Evolutionary conservation across 2,113 vertebrate species (phyloP).

Genomic region (Mystacornis crossleyi): DNA sequence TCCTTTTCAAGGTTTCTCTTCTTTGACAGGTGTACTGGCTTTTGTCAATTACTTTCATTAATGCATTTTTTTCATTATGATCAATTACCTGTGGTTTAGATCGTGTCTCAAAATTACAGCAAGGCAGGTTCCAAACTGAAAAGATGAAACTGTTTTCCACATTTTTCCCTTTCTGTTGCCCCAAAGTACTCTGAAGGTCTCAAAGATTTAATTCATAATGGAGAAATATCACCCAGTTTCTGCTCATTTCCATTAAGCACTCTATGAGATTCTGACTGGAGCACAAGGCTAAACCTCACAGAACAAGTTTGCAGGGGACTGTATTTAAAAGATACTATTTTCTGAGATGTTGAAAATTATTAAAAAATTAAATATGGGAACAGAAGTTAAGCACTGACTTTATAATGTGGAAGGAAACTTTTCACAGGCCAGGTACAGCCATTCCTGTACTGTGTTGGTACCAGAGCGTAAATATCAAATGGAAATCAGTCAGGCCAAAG

Average conservation of each 20-base stretch:
- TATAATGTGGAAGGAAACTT: slow-evolving; percentile 25
- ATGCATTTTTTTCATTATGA: slow-evolving; percentile 54
- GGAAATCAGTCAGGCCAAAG: not conserved
- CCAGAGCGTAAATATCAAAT: not conserved
- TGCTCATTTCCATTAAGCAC: not conserved
- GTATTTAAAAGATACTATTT: not conserved
- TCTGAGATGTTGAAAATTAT: not conserved
- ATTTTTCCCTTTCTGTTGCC: not conserved
- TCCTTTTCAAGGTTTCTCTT: slow-evolving; percentile 77
- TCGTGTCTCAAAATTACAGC: slow-evolving; percentile 13
- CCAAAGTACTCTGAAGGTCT: not conserved
- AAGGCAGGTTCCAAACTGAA: not conserved
- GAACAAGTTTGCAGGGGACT: not conserved
- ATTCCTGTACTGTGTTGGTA: not conserved
- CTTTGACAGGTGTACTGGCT: slow-evolving; percentile 73
- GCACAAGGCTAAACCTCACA: not conserved
- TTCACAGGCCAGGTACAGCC: not conserved
- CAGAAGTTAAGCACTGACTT: not conserved
- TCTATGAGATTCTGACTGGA: slow-evolving; percentile 26
- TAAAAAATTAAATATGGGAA: not conserved
- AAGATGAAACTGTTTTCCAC: not conserved
- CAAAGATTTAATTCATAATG: not conserved
- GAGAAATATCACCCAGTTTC: not conserved
- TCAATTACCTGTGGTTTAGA: slow-evolving; percentile 36
- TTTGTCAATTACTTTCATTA: slow-evolving; percentile 81